These are phyloP conservation scores for Oreocharis arfaki DNA, from an alignment of 2,113 vertebrate genomes.

Conservation along the genomic window DNA sequence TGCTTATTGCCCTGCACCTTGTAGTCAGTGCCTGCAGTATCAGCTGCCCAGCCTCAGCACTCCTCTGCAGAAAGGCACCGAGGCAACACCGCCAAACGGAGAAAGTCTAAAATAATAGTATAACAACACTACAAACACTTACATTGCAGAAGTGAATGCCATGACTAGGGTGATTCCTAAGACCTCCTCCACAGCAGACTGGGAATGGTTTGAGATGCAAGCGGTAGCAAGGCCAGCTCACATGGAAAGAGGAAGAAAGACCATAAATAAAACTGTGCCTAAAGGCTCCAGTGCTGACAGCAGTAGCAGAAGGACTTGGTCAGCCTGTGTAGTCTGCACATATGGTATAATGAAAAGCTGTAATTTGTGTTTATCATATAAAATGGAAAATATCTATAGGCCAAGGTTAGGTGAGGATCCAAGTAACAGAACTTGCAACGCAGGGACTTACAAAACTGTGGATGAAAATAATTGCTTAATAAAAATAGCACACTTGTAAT, in stretches of 20 bases:
- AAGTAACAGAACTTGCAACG: not conserved
- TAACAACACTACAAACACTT: not conserved
- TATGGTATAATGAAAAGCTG: not conserved
- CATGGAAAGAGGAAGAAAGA: not conserved
- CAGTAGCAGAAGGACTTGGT: not conserved
- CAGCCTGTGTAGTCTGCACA: not conserved
- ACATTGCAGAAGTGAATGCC: not conserved
- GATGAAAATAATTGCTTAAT: not conserved
- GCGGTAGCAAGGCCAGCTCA: not conserved
- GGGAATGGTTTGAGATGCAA: not conserved
- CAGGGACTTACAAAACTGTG: not conserved
- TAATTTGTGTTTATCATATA: not conserved
- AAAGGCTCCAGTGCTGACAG: not conserved
- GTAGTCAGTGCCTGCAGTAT: not conserved
- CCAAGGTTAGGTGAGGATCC: not conserved
- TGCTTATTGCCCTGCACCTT: rapidly evolving
- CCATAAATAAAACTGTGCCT: not conserved
- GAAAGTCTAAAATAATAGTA: not conserved
- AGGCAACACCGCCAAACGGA: not conserved
- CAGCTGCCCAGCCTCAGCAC: not conserved
- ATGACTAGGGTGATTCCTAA: not conserved
- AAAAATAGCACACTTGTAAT: not conserved
- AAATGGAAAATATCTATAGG: not conserved
- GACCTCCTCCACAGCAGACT: not conserved
- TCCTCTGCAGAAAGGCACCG: not conserved